phyloP scores from a whole-genome alignment of 2,888 invertebrate genomes.

The Helobdella robusta region DNA sequence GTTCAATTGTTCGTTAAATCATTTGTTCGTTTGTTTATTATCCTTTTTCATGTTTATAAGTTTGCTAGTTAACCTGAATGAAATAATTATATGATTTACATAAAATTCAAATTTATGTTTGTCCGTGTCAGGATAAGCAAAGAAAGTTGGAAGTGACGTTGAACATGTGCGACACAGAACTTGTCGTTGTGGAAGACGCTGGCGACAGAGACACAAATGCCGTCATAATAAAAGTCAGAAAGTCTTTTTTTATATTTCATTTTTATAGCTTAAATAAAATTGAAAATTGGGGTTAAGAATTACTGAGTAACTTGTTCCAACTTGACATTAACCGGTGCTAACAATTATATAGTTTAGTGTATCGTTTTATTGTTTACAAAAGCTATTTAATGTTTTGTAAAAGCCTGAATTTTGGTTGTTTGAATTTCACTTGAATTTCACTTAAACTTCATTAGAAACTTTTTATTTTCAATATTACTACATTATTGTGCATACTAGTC shows the following conservation, averaged over 20 bases:
- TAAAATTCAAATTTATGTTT: not conserved
- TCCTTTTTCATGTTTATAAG: too few species aligned
- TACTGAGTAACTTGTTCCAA: not conserved
- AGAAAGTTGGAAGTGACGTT: slow-evolving; percentile 69
- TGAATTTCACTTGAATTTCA: too few species aligned
- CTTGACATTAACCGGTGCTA: not conserved
- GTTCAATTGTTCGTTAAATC: too few species aligned
- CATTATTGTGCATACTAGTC: not conserved
- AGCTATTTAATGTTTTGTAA: too few species aligned
- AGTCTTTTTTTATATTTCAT: not conserved
- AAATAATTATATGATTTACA: not conserved
- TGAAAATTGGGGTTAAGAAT: not conserved
- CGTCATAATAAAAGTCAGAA: slow-evolving; percentile 62
- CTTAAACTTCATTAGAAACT: too few species aligned
- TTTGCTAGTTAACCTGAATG: too few species aligned
- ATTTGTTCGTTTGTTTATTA: too few species aligned
- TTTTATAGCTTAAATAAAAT: not conserved
- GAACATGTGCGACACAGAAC: slow-evolving; percentile 87
- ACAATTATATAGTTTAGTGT: too few species aligned
- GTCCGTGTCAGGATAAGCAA: slow-evolving; percentile 1
- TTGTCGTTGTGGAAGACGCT: slow-evolving; percentile 84
- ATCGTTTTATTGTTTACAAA: too few species aligned
- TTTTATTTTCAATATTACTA: not conserved
- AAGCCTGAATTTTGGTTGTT: too few species aligned
- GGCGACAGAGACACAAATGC: slow-evolving; percentile 81